Percentiles rank a stretch among this genome's conserved stretches.
Evolutionary conservation across 2,113 vertebrate species (phyloP).

Genomic region (Zosterops borbonicus): DNA sequence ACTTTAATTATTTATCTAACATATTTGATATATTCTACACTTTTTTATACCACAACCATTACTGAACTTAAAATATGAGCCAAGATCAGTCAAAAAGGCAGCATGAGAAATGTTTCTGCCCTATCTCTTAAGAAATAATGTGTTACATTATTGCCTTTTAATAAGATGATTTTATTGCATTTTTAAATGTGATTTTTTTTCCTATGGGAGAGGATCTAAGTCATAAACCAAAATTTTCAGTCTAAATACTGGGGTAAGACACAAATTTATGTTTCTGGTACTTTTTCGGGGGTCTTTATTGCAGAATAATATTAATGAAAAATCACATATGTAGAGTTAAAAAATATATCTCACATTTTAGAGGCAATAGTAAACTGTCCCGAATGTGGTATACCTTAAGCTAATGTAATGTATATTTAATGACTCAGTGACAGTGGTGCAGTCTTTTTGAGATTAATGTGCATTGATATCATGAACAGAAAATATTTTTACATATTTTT

Average conservation of each 20-base stretch:
- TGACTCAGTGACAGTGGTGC: not conserved
- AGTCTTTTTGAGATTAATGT: not conserved
- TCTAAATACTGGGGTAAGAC: not conserved
- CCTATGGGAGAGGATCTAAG: not conserved
- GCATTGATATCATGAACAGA: not conserved
- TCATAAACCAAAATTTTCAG: not conserved
- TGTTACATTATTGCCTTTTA: not conserved
- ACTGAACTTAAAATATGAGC: not conserved
- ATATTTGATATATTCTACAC: not conserved
- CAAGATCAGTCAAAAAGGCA: not conserved
- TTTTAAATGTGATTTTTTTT: not conserved
- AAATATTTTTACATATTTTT: not conserved
- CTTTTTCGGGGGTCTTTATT: not conserved
- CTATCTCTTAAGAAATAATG: not conserved
- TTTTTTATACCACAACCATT: not conserved
- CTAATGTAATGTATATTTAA: not conserved
- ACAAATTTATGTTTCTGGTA: not conserved
- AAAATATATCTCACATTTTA: not conserved
- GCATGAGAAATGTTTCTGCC: not conserved
- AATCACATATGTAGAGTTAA: not conserved
- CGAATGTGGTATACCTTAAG: rapidly evolving
- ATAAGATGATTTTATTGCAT: not conserved
- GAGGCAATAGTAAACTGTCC: rapidly evolving
- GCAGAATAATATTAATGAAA: not conserved
- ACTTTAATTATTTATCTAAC: not conserved